A percentile compares a stretch with the other conserved stretches of the same genome.
Conservation (phyloP, 2,113 vertebrate species). For the Siphamia tubifer region DNA sequence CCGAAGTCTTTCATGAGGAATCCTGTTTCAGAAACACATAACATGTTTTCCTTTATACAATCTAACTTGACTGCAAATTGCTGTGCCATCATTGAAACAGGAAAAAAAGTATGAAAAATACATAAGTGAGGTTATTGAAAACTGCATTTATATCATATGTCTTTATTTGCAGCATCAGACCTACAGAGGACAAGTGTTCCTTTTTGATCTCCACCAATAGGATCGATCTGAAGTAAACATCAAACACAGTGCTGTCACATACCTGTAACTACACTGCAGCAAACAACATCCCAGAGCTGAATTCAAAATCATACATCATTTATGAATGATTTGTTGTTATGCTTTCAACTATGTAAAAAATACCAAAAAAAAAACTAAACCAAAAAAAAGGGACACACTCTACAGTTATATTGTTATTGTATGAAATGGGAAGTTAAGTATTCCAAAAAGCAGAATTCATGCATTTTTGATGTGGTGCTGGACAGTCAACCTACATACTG, state of each 20-base stretch:
- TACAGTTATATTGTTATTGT: background rate
- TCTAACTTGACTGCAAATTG: background rate
- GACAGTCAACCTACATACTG: constrained; percentile 29
- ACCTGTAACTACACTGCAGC: background rate
- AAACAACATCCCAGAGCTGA: background rate
- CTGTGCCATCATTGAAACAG: background rate
- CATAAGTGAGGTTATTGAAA: background rate
- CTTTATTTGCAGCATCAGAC: constrained; percentile 1
- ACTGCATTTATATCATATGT: background rate
- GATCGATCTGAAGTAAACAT: background rate
- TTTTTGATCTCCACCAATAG: background rate
- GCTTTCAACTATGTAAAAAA: background rate
- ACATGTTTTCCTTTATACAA: background rate
- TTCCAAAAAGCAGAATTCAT: constrained; percentile 23
- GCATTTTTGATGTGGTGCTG: constrained; percentile 52
- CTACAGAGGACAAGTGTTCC: background rate
- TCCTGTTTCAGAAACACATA: background rate
- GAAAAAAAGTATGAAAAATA: background rate
- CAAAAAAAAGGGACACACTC: background rate
- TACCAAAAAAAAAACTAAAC: background rate
- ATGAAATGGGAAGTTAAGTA: constrained; percentile 8
- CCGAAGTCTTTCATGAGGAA: constrained; percentile 22
- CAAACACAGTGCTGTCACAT: background rate
- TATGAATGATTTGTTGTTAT: background rate
- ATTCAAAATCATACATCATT: background rate